A percentile compares a stretch with the other conserved stretches of the same genome.
Conservation (phyloP, 2,113 vertebrate genomes). For the Cottus gobio region DNA sequence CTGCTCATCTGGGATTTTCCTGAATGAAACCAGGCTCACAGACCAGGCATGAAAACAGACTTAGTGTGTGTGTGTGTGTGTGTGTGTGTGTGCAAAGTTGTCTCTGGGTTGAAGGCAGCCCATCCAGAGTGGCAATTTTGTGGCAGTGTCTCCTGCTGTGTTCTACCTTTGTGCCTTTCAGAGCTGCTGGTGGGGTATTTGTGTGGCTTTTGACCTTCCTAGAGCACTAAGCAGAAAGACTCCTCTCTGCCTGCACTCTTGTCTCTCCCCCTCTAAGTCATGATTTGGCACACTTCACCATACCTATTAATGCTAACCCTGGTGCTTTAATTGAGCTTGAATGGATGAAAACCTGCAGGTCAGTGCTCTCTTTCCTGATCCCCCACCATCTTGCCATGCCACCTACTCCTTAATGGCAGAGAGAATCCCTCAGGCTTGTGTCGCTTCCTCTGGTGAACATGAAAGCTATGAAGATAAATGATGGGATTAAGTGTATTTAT, state of each 20-base stretch:
- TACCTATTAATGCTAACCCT: conserved; percentile 30
- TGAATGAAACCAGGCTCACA: conserved; percentile 50
- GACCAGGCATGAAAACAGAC: conserved; percentile 33
- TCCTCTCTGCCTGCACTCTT: conserved; percentile 23
- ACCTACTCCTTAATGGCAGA: conserved; percentile 37
- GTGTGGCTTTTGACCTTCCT: conserved; percentile 81
- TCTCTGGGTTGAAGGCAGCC: conserved; percentile 22
- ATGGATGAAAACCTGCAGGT: conserved; percentile 47
- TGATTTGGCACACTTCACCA: conserved; percentile 40
- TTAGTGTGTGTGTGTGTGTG: conserved; percentile 8
- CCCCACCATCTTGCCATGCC: not conserved
- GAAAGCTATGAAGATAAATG: conserved; percentile 69
- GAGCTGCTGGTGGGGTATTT: conserved; percentile 77
- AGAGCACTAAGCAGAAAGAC: conserved; percentile 48
- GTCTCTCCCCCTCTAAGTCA: conserved; percentile 32
- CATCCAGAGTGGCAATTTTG: conserved; percentile 46
- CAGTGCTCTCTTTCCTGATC: conserved; percentile 31
- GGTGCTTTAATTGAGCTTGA: conserved; percentile 64
- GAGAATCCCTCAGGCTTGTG: conserved; percentile 39
- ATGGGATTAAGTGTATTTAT: conserved; percentile 70
- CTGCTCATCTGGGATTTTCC: conserved; percentile 51
- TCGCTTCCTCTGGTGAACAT: conserved; percentile 51
- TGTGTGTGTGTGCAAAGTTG: not conserved
- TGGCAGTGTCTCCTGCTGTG: conserved; percentile 67
- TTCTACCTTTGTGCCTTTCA: conserved; percentile 74